A percentile compares a stretch with the other conserved stretches of the same genome.
phyloP scores from a whole-genome alignment of 2,113 vertebrate species.

The Cercocebus atys region DNA sequence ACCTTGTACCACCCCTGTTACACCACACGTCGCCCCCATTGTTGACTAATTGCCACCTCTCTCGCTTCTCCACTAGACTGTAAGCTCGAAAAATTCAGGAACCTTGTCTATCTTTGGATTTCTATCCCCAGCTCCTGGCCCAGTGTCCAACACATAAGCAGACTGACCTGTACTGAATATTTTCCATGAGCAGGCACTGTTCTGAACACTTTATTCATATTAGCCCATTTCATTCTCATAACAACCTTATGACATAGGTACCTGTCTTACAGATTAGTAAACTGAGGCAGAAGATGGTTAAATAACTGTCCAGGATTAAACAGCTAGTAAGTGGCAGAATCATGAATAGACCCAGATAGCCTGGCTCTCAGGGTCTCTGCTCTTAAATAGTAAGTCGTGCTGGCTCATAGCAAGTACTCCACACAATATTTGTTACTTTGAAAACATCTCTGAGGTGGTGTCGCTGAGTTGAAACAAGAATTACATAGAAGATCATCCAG shows the following conservation, averaged over 20 bases:
- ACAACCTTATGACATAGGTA: neutral
- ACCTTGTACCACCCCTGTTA: neutral
- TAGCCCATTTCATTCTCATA: neutral
- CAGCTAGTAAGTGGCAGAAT: neutral
- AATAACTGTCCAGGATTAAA: neutral
- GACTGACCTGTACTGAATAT: neutral
- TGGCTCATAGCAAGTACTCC: neutral
- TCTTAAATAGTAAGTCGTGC: neutral
- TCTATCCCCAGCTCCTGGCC: neutral
- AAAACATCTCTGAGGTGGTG: neutral
- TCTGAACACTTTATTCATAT: neutral
- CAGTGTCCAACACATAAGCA: neutral
- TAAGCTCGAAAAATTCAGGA: neutral
- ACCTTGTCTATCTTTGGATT: neutral
- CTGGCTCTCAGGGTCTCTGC: neutral
- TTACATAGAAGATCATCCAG: slow-evolving; percentile 27
- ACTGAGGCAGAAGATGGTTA: neutral
- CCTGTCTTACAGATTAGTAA: neutral
- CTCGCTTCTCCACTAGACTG: neutral
- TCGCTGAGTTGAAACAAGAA: neutral
- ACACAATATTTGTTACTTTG: neutral
- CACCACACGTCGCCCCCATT: neutral
- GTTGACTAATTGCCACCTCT: no score
- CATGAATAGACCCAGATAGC: neutral
- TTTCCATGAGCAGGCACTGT: neutral